Conservation (phyloP, 2,797 vertebrate species). For the Apodemus agrarius region DNA sequence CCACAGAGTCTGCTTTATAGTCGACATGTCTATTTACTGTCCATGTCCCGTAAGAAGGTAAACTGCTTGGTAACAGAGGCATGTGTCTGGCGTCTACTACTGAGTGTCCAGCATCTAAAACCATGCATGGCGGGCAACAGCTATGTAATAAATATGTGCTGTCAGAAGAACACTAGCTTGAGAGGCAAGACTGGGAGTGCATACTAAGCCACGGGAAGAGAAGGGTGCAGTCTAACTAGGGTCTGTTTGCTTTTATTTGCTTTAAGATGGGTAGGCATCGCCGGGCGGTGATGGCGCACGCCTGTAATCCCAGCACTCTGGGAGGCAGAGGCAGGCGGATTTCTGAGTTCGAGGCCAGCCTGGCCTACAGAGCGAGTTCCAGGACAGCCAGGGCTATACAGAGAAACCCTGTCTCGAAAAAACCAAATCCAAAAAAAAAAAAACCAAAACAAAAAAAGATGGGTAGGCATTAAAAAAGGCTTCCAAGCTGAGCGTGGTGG, state of each 20-base stretch:
- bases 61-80: neutral
- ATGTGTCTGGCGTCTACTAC: neutral
- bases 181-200: neutral
- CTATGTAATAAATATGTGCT: neutral
- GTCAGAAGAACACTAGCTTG: neutral
- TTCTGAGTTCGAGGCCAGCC: too few species aligned
- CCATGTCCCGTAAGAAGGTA: neutral
- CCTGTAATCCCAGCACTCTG: too few species aligned
- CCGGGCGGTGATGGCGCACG: too few species aligned
- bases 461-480: neutral
- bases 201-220: neutral
- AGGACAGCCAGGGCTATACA: too few species aligned
- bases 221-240: neutral
- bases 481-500: neutral
- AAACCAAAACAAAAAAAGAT: too few species aligned
- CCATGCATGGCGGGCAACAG: neutral
- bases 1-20: neutral
- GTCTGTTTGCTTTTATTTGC: constrained; percentile 30
- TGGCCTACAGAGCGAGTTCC: too few species aligned
- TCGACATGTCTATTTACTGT: neutral
- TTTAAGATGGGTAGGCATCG: neutral
- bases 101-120: neutral
- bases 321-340: too few species aligned
- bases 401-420: too few species aligned
- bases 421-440: too few species aligned